Conservation (phyloP, 2,888 invertebrate species). For the Leptothorax acervorum region DNA sequence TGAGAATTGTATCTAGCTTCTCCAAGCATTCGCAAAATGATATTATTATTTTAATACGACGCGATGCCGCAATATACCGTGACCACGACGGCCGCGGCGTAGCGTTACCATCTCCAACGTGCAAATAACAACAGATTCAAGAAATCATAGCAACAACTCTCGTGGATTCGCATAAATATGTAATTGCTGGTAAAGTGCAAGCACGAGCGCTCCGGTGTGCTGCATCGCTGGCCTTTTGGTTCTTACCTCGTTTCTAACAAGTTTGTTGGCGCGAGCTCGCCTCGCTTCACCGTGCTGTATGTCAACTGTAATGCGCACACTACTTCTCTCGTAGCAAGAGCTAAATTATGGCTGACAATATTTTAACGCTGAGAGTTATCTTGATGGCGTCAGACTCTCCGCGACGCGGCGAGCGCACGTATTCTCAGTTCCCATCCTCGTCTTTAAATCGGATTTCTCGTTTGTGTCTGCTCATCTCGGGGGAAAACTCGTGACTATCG, state of each 20-base stretch:
- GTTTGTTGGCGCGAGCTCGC: neutral
- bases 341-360: slow-evolving; percentile 35
- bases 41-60: neutral
- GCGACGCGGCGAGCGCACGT: neutral
- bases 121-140: slow-evolving; percentile 16
- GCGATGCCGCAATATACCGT: neutral
- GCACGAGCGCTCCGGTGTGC: neutral
- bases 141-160: neutral
- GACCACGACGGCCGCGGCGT: neutral
- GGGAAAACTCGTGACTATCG: neutral
- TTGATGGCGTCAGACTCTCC: neutral
- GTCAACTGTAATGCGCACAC: slow-evolving; percentile 16
- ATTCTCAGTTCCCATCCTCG: neutral
- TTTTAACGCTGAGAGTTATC: slow-evolving; percentile 32
- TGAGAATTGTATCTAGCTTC: neutral
- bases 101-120: neutral
- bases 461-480: neutral
- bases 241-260: slow-evolving; percentile 17
- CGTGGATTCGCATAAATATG: slow-evolving; percentile 17
- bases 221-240: slow-evolving; percentile 18
- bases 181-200: slow-evolving; percentile 28
- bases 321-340: neutral
- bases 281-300: neutral
- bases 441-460: slow-evolving; percentile 27
- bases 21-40: neutral